A percentile compares a stretch with the other conserved stretches of the same genome.
These are phyloP conservation scores for Promerops cafer DNA, from an alignment of 2,113 vertebrate genomes.

Conservation along the genomic window DNA sequence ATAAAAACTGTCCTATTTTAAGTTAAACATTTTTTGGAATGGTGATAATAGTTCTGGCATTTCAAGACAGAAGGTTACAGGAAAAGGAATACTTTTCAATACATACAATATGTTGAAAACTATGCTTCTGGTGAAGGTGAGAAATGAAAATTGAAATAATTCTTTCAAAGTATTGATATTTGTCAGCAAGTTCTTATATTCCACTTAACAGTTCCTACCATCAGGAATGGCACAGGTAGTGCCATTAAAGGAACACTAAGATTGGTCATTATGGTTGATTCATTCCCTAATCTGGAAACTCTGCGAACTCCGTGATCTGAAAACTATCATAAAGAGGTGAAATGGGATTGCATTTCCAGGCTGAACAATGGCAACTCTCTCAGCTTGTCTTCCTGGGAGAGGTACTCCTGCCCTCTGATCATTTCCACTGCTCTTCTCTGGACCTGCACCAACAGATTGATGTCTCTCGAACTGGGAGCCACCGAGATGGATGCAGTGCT, in stretches of 20 bases:
- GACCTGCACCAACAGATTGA: neutral
- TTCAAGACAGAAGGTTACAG: neutral
- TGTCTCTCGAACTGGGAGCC: neutral
- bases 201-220: neutral
- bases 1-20: neutral
- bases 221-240: neutral
- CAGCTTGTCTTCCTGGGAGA: neutral
- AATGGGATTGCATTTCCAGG: neutral
- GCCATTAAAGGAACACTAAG: neutral
- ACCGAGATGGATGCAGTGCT: neutral
- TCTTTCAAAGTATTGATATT: neutral
- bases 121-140: neutral
- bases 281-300: neutral
- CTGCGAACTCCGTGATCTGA: neutral
- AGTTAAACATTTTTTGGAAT: neutral
- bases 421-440: too few relatives aligned
- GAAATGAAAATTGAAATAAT: neutral
- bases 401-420: too few relatives aligned
- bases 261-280: neutral
- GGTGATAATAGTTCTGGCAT: neutral
- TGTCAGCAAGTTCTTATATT: neutral
- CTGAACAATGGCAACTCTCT: neutral
- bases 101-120: neutral
- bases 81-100: neutral
- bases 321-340: neutral